Percentiles rank a stretch among this genome's conserved stretches.
Evolutionary conservation across 2,113 vertebrate genomes (phyloP).

Genomic region (Hirundichthys speculiger): DNA sequence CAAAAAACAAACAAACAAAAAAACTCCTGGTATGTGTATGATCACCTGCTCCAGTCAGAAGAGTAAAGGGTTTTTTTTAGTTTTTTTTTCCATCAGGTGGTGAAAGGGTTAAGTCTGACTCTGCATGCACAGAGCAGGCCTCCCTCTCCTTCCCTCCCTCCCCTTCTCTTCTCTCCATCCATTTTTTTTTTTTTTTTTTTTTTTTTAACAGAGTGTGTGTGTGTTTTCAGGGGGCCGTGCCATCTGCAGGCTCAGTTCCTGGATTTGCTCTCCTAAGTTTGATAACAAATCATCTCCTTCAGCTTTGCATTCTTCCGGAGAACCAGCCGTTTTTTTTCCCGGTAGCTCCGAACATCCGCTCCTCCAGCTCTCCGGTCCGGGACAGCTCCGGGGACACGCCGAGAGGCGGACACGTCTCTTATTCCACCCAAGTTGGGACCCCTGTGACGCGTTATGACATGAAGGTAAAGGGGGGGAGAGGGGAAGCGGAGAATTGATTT

Average conservation of each 20-base stretch:
- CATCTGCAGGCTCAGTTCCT: constrained; percentile 48
- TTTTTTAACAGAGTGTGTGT: constrained; percentile 21
- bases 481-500: not conserved
- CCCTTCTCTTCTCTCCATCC: constrained; percentile 43
- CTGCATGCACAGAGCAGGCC: constrained; percentile 67
- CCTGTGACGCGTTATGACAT: constrained; percentile 66
- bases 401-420: constrained; percentile 67
- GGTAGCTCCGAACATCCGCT: not conserved
- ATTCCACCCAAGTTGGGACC: constrained; percentile 65
- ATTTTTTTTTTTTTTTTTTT: constrained; percentile 28
- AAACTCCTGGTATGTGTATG: too few species aligned
- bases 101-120: constrained; percentile 80
- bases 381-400: constrained; percentile 62
- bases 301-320: not conserved
- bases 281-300: constrained; percentile 9
- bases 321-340: not conserved
- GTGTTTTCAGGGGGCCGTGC: constrained; percentile 39
- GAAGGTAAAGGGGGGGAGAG: constrained; percentile 74
- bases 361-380: not conserved
- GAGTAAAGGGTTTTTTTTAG: too few species aligned
- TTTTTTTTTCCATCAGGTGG: constrained; percentile 9
- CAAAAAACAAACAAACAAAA: too few species aligned
- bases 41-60: constrained; percentile 42
- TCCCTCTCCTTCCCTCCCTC: constrained; percentile 41
- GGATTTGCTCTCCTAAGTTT: constrained; percentile 51